A percentile compares a stretch with the other conserved stretches of the same genome.
phyloP scores from a whole-genome alignment of 2,888 invertebrate species.

The Ormyrus nitidulus region DNA sequence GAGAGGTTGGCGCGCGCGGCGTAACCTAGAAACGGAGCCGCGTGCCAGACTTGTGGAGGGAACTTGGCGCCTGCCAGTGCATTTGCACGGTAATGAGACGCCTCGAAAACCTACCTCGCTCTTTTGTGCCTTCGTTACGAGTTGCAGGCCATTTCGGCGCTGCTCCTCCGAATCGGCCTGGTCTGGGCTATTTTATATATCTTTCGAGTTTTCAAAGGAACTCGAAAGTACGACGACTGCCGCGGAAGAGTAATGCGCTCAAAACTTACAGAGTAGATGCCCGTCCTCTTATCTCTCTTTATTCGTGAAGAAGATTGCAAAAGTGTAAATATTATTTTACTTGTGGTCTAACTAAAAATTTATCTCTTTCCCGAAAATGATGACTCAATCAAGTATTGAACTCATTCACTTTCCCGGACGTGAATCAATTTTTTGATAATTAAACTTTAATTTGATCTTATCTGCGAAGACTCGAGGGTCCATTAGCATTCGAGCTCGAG shows the following conservation, averaged over 20 bases:
- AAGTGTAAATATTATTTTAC: not conserved
- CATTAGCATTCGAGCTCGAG: not conserved
- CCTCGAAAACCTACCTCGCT: slow-evolving; percentile 3
- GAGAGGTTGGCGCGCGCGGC: not conserved
- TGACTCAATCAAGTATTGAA: not conserved
- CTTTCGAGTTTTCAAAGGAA: not conserved
- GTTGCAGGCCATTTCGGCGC: not conserved
- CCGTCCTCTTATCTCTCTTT: not conserved
- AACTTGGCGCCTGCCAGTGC: slow-evolving; percentile 33
- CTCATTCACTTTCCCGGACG: not conserved
- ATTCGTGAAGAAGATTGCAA: not conserved
- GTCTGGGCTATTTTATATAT: not conserved
- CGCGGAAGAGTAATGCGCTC: slow-evolving; percentile 1
- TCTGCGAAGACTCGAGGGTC: no score
- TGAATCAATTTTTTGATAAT: not conserved
- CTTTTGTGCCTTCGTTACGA: not conserved
- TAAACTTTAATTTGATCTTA: not conserved
- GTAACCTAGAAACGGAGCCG: slow-evolving; percentile 24
- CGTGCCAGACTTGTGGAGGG: not conserved
- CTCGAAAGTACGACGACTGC: not conserved
- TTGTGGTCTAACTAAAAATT: not conserved
- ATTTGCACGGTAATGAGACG: slow-evolving; percentile 41
- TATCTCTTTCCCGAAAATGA: not conserved
- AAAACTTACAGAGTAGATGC: not conserved
- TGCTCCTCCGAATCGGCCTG: not conserved